Evolutionary conservation across 2,888 invertebrate genomes (phyloP), one percentile per base, ranked within the genome.

Genomic region (Scelioninae gen. 2): DNA sequence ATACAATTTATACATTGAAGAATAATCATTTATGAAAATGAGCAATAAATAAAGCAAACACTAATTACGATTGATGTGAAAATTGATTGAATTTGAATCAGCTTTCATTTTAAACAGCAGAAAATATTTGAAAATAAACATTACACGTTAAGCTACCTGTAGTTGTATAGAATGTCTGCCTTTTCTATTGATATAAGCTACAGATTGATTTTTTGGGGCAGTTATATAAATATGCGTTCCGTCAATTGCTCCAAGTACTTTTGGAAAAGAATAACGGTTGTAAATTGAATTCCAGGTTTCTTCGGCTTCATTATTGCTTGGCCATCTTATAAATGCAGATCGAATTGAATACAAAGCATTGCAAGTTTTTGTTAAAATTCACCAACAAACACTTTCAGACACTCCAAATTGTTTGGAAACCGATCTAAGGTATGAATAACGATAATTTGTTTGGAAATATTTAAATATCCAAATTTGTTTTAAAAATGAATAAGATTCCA

Each of bases 101-200:
- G n/a, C n/a, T n/a, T n/a, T n/a, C n/a, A n/a, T n/a, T n/a, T n/a
- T n/a, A n/a, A n/a, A n/a, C n/a, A n/a, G n/a, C n/a, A n/a, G n/a
- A n/a, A n/a, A n/a, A n/a, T n/a, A n/a, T n/a, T n/a, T n/a, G n/a
- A n/a, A n/a, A n/a, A n/a, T n/a, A n/a, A n/a, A n/a, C n/a, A n/a
- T n/a, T n/a, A n/a, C n/a, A n/a, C n/a, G n/a, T n/a, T n/a, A n/a
- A n/a, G n/a, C n/a, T 64, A 75, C 71, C 52, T 77, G 75, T 9
- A 73, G 28, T 35, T 75, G 71, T 2, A 77, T 76, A 5, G 76
- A 76, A 50, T 76, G 64, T 45, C 68, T 43, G 31, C 71, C 53
- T 43, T 78, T 77, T 6, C 76, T 37, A 28, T 77, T 78, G 0
- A 74, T 11, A 15, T 77, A 77, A 0, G 64, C 28, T 33, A 72